Base-by-base conservation (phyloP, 2,113 vertebrate species). In the Alligator sinensis region DNA sequence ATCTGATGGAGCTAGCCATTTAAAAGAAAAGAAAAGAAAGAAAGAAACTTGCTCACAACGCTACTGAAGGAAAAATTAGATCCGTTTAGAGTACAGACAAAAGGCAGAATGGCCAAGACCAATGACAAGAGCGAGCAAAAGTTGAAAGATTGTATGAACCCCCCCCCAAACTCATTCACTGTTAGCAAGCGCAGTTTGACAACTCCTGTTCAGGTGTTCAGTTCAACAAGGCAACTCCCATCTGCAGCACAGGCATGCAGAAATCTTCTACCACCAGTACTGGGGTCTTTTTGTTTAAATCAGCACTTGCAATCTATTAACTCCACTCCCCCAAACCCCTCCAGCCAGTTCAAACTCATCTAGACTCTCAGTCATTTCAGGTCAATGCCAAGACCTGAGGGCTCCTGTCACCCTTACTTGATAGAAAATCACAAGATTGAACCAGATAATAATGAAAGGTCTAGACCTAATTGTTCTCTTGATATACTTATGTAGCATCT, bases 361-460 rank as follows among this genome's bases (percentile, higher is more conserved):
- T 7, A 47, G 47, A 47, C 47, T 47, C 47, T 47, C 47, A 38
- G 0, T 10, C 47, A 24, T 15, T 58, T 24, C 5, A 0, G 34
- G 68, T 13, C 2, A 0, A 10, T 66, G 5, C 0, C 1, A 63
- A 0, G 0, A 19, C 30, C 34, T 58, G 82, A 75, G 55, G 11
- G 64, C 17, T 10, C 4, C 79, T 54, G 6, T 16, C 34, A 66
- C 18, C 61, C 1, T 0, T 34, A 30, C 6, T 21, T 55, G 59
- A 8, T 12, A 4, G 34, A 81, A 84, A 57, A 55, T 16, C 83
- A 81, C 47, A 47, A 47, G 47, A 47, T 47, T 34, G 34, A 34
- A 34, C 34, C 34, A 34, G 34, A 34, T 34, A 34, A 34, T 34
- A 34, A 34, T 34, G 34, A 34, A 34, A 34, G 34, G 34, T 34